Evolutionary conservation across 2,113 vertebrate genomes (phyloP).

Genomic region (Eulemur rufifrons): DNA sequence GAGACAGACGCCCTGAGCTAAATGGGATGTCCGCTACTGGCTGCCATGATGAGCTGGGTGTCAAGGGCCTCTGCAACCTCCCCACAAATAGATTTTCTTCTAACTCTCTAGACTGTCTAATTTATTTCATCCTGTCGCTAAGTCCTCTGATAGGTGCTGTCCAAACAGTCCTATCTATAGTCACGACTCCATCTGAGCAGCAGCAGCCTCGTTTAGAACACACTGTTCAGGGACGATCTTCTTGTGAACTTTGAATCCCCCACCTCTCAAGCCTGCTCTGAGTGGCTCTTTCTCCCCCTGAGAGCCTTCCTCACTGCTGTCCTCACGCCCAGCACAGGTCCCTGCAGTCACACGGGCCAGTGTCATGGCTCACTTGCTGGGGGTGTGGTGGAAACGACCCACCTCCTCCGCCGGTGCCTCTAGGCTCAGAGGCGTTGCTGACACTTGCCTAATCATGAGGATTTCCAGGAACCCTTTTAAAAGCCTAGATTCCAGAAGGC

Average conservation of each 20-base stretch:
- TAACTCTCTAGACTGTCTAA: neutral
- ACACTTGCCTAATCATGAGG: neutral
- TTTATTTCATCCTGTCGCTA: neutral
- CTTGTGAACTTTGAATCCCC: neutral
- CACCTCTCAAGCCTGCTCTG: neutral
- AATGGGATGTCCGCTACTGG: fast-evolving
- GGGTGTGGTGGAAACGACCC: neutral
- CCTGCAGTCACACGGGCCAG: neutral
- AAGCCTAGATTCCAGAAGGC: neutral
- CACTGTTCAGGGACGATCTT: neutral
- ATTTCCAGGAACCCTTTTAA: neutral
- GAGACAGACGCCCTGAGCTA: neutral
- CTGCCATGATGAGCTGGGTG: neutral
- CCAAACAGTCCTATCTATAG: neutral
- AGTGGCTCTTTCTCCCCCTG: fast-evolving
- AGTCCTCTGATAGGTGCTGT: neutral
- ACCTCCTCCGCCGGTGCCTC: fast-evolving
- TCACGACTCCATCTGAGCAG: neutral
- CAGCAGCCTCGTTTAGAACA: neutral
- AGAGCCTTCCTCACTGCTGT: fast-evolving
- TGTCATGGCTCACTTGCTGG: neutral
- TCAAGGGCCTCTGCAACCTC: neutral
- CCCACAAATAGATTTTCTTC: neutral
- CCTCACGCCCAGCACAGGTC: neutral
- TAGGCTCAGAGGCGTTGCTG: neutral